These are phyloP conservation scores for Bambusicola thoracicus DNA, from an alignment of 2,113 vertebrate species.

Conservation along the genomic window DNA sequence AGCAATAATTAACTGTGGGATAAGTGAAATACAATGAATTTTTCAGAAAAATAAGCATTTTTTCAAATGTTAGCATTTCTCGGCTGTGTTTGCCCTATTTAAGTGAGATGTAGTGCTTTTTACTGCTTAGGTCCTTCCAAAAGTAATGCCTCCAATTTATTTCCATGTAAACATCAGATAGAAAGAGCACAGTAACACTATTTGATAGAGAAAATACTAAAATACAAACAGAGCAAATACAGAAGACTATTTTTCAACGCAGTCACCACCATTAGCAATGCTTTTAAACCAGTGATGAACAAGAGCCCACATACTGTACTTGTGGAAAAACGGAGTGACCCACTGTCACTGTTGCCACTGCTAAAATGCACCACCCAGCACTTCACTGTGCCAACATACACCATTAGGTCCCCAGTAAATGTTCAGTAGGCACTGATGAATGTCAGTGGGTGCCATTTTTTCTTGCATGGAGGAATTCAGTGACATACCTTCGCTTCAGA, in stretches of 20 bases:
- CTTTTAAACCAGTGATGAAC: too few relatives aligned
- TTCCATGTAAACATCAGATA: not conserved
- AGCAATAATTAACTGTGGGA: not conserved
- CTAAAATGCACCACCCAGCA: too few relatives aligned
- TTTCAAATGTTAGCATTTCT: not conserved
- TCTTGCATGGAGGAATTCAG: not conserved
- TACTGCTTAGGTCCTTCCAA: not conserved
- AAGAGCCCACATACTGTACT: too few relatives aligned
- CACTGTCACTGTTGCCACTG: too few relatives aligned
- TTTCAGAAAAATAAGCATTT: not conserved
- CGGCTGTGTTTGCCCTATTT: not conserved
- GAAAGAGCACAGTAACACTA: too few relatives aligned
- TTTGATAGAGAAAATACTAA: not conserved
- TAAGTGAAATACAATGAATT: not conserved
- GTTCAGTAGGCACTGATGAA: too few relatives aligned
- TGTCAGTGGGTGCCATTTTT: too few relatives aligned
- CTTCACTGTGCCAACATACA: too few relatives aligned
- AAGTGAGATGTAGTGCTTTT: not conserved
- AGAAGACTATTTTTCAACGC: too few relatives aligned
- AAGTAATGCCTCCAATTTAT: not conserved
- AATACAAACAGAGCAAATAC: not conserved
- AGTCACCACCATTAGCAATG: too few relatives aligned
- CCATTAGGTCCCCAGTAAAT: too few relatives aligned
- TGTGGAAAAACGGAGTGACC: too few relatives aligned
- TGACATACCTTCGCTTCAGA: not conserved